A percentile compares a stretch with the other conserved stretches of the same genome.
phyloP scores from a whole-genome alignment of 2,113 vertebrate species.

The Gasterosteus aculeatus region DNA sequence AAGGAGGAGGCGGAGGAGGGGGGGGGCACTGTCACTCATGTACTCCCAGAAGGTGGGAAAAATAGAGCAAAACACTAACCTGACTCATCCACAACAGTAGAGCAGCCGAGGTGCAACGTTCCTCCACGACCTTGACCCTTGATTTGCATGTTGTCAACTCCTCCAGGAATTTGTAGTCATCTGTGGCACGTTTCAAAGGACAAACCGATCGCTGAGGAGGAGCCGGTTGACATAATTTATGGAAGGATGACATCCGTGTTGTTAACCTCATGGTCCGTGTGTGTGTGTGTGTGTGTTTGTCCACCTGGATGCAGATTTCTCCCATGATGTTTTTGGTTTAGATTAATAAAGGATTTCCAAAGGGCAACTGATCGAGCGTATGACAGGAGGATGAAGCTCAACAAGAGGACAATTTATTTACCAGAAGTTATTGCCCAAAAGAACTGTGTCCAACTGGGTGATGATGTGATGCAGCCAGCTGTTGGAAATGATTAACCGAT shows the following conservation, averaged over 20 bases:
- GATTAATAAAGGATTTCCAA: slow-evolving; percentile 28
- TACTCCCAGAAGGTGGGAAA: slow-evolving; percentile 16
- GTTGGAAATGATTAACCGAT: slow-evolving; percentile 46
- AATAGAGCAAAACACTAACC: slow-evolving; percentile 43
- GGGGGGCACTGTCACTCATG: slow-evolving; percentile 10
- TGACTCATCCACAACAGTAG: slow-evolving; percentile 42
- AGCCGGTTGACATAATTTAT: slow-evolving; percentile 36
- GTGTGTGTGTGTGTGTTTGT: too few species aligned
- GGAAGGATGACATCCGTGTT: slow-evolving; percentile 4
- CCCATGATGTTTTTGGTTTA: slow-evolving; percentile 12
- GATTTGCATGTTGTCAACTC: slow-evolving; percentile 63
- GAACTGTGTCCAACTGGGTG: slow-evolving; percentile 55
- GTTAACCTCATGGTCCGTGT: background rate
- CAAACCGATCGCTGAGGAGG: slow-evolving; percentile 27
- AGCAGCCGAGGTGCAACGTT: slow-evolving; percentile 60
- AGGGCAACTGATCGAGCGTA: slow-evolving; percentile 41
- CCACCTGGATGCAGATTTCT: slow-evolving; percentile 16
- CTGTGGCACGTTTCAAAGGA: slow-evolving; percentile 52
- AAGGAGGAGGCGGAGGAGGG: background rate
- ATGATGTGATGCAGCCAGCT: slow-evolving; percentile 60
- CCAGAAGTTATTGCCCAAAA: slow-evolving; percentile 34
- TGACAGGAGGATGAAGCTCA: slow-evolving; percentile 39
- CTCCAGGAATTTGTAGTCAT: slow-evolving; percentile 50
- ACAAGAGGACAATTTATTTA: slow-evolving; percentile 48
- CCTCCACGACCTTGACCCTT: slow-evolving; percentile 62